These are phyloP conservation scores for Vespertilio murinus DNA, from an alignment of 2,797 vertebrate species.

Conservation along the genomic window DNA sequence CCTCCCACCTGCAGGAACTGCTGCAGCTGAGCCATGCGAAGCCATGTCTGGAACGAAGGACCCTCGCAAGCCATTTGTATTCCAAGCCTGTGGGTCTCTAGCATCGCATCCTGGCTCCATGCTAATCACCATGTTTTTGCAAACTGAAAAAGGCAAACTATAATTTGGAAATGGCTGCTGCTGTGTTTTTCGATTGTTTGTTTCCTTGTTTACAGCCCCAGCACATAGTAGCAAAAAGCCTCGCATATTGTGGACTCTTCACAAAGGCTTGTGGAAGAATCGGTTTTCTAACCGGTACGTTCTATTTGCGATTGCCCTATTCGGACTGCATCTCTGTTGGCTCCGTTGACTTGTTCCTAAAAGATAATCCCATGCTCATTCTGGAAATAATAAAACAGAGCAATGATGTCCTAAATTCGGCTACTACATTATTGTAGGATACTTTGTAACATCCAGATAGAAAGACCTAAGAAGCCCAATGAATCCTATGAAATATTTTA, in stretches of 20 bases:
- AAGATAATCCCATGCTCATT: background rate
- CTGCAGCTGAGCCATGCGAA: background rate
- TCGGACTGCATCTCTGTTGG: background rate
- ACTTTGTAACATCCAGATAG: background rate
- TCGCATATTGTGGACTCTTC: background rate
- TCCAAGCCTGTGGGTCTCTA: background rate
- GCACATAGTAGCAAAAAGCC: background rate
- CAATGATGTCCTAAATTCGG: background rate
- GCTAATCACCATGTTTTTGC: constrained; percentile 48
- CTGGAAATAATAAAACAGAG: background rate
- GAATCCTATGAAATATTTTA: constrained; percentile 65
- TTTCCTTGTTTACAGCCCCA: background rate
- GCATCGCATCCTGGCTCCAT: background rate
- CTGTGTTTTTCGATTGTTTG: constrained; percentile 37
- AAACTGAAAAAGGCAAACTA: constrained; percentile 60
- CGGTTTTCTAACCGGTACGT: background rate
- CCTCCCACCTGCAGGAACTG: background rate
- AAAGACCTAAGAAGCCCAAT: background rate
- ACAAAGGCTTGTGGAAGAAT: constrained; percentile 23
- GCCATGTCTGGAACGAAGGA: background rate
- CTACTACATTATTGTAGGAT: background rate
- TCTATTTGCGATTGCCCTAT: background rate
- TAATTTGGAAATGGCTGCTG: constrained; percentile 65
- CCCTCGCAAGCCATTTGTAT: background rate
- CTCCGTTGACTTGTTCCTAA: background rate